Conservation (phyloP, 2,113 vertebrate genomes). For the Hippocampus zosterae region DNA sequence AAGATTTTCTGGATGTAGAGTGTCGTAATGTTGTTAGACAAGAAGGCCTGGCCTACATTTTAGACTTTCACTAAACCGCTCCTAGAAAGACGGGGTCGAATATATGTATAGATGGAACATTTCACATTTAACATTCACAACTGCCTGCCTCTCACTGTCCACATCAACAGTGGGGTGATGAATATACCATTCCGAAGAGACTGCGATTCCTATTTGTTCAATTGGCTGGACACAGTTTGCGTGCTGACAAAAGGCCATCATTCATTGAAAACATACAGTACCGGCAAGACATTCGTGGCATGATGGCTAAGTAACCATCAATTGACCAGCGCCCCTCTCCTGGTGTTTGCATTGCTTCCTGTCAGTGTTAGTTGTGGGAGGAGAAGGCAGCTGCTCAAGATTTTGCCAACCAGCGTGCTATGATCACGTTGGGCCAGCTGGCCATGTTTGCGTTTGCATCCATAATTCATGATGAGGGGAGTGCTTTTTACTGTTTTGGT, state of each 20-base stretch:
- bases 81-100: not conserved
- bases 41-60: not conserved
- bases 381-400: slow-evolving; percentile 32
- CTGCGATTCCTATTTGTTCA: not conserved
- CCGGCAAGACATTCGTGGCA: not conserved
- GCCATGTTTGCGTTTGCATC: slow-evolving; percentile 40
- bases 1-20: not conserved
- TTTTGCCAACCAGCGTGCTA: slow-evolving; percentile 32
- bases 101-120: no score
- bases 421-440: slow-evolving; percentile 49
- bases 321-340: slow-evolving; percentile 12
- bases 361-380: slow-evolving; percentile 15
- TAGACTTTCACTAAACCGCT: not conserved
- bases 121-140: not conserved
- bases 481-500: slow-evolving; percentile 26
- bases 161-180: not conserved
- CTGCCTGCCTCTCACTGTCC: not conserved
- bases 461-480: slow-evolving; percentile 38
- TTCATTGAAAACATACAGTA: not conserved
- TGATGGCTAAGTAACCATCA: not conserved
- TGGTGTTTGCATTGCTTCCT: slow-evolving; percentile 24
- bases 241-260: not conserved
- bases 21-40: not conserved
- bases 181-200: not conserved
- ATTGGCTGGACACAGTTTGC: not conserved